Conservation (phyloP, 2,797 vertebrate genomes). For the Masticophis lateralis region DNA sequence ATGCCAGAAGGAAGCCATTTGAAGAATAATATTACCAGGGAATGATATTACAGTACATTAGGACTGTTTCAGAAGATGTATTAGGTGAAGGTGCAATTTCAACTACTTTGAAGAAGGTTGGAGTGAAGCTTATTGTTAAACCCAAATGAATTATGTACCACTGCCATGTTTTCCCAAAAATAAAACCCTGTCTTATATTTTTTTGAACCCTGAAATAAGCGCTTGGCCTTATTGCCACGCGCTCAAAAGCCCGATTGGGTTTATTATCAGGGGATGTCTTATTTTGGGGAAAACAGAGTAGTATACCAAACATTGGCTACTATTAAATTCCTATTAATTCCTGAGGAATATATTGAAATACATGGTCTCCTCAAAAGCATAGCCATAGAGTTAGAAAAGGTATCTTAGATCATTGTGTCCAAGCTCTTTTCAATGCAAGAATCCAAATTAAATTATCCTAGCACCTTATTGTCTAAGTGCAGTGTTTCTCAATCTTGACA, state of each 20-base stretch:
- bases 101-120: background rate
- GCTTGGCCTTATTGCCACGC: too few species aligned
- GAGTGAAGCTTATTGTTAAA: background rate
- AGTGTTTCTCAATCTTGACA: background rate
- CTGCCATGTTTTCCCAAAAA: background rate
- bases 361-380: background rate
- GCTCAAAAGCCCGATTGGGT: too few species aligned
- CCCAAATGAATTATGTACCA: background rate
- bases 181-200: too few species aligned
- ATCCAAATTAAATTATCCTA: background rate
- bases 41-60: background rate
- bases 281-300: too few species aligned
- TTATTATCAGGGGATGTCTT: too few species aligned
- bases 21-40: background rate
- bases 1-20: background rate
- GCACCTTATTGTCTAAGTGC: background rate
- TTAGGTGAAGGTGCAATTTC: background rate
- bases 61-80: background rate
- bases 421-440: background rate
- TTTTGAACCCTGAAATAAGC: too few species aligned
- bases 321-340: background rate
- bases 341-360: background rate
- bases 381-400: background rate
- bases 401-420: background rate
- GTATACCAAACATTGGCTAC: background rate